These are phyloP conservation scores for Sminthopsis crassicaudata DNA, from an alignment of 2,113 vertebrate species.

Conservation along the genomic window DNA sequence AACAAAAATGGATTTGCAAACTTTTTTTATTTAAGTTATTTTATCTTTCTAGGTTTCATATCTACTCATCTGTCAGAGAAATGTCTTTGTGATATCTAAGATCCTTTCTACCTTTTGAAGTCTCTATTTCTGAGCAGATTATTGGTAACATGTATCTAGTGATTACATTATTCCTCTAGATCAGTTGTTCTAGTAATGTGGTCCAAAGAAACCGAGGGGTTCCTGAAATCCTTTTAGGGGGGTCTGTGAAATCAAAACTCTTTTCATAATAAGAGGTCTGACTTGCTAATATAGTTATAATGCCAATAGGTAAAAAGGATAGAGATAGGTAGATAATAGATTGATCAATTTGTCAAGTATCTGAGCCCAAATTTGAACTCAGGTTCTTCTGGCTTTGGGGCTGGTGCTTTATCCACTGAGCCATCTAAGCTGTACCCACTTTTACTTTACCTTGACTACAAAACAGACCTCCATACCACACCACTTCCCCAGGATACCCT, in stretches of 20 bases:
- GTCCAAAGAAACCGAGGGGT: not conserved
- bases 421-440: too few species aligned
- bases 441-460: too few species aligned
- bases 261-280: not conserved
- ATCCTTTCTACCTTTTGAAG: not conserved
- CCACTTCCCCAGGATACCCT: too few species aligned
- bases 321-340: too few species aligned
- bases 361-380: too few species aligned
- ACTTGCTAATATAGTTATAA: not conserved
- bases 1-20: constrained; percentile 57
- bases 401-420: too few species aligned
- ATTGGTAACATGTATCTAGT: not conserved
- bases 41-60: not conserved
- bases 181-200: not conserved
- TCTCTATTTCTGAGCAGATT: not conserved
- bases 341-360: too few species aligned
- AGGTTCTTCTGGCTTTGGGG: too few species aligned
- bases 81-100: not conserved
- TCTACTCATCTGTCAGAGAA: not conserved
- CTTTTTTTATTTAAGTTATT: not conserved
- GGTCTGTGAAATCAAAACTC: not conserved
- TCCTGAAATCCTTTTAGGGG: not conserved
- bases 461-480: too few species aligned
- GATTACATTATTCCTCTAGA: not conserved
- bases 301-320: not conserved